Evolutionary conservation across 2,113 vertebrate species (phyloP).

Genomic region (Vulpes lagopus): DNA sequence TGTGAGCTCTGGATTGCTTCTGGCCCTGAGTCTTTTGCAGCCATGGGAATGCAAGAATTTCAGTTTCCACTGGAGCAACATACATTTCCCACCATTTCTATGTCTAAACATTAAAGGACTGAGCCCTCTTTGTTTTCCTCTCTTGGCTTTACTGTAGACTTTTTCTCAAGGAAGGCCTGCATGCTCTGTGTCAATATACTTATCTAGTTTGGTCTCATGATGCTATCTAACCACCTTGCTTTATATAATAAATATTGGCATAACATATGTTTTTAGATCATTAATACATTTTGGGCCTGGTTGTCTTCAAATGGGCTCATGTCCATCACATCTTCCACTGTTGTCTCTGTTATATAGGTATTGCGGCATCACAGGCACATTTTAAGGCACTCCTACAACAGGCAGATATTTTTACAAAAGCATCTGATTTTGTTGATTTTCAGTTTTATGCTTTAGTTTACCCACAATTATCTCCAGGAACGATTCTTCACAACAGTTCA

Average conservation of each 20-base stretch:
- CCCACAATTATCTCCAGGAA: neutral
- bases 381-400: neutral
- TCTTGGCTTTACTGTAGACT: neutral
- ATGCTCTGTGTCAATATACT: neutral
- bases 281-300: neutral
- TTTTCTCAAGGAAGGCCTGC: neutral
- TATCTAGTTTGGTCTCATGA: neutral
- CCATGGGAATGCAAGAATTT: neutral
- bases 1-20: neutral
- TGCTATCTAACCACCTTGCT: neutral
- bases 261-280: neutral
- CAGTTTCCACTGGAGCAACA: neutral
- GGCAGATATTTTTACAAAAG: neutral
- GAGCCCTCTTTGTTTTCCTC: neutral
- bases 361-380: neutral
- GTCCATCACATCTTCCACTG: neutral
- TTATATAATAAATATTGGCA: neutral
- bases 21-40: neutral
- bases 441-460: neutral
- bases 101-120: neutral
- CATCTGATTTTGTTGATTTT: neutral
- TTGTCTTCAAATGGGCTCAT: neutral
- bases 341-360: neutral
- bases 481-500: neutral
- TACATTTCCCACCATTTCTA: neutral